phyloP scores from a whole-genome alignment of 2,797 vertebrate species.

The Neomorphus geoffroyi region DNA sequence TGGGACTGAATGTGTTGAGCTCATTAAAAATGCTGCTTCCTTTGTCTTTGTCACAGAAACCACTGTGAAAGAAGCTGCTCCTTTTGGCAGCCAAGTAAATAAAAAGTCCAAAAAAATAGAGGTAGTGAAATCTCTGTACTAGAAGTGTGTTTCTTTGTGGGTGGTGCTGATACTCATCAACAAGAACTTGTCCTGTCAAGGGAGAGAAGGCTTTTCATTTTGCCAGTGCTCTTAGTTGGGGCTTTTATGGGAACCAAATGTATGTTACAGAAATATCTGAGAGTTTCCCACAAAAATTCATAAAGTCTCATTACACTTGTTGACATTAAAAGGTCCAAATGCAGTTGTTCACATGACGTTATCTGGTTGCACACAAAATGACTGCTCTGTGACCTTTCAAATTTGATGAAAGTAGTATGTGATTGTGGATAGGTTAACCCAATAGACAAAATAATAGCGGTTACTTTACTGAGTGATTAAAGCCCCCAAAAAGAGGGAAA shows the following conservation, averaged over 20 bases:
- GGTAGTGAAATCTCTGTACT: background rate
- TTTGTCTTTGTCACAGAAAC: background rate
- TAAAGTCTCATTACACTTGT: slow-evolving; percentile 43
- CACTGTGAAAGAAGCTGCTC: background rate
- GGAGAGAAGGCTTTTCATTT: background rate
- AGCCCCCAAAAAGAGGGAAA: slow-evolving; percentile 3
- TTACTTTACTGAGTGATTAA: slow-evolving; percentile 49
- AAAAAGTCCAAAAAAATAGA: background rate
- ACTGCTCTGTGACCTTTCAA: slow-evolving; percentile 43
- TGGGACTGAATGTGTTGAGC: background rate
- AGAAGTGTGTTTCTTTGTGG: background rate
- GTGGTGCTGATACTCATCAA: background rate
- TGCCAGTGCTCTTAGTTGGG: background rate
- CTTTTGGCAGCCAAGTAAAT: background rate
- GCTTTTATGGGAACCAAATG: background rate
- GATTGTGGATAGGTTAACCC: background rate
- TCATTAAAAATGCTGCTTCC: background rate
- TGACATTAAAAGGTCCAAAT: slow-evolving; percentile 49
- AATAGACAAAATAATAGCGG: slow-evolving; percentile 35
- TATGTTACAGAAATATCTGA: background rate
- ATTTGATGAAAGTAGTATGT: background rate
- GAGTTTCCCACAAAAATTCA: slow-evolving; percentile 51
- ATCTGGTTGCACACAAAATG: slow-evolving; percentile 7
- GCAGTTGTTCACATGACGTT: slow-evolving; percentile 49
- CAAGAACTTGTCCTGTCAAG: background rate